Conservation (phyloP, 2,797 vertebrate species). For the Meda fulgida region DNA sequence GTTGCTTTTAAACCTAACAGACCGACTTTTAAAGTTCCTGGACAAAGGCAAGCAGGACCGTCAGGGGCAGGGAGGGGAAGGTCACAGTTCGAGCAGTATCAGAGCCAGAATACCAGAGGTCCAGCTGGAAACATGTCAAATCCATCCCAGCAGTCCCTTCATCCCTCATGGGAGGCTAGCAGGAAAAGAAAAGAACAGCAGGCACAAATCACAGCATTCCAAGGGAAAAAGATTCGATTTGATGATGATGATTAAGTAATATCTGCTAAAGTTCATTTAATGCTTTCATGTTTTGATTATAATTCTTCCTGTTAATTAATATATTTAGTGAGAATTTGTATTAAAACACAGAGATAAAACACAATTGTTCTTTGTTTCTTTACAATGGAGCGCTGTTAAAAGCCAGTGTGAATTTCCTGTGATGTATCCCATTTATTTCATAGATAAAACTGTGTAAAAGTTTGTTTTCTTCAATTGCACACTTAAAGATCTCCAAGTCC, state of each 20-base stretch:
- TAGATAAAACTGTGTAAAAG: background rate
- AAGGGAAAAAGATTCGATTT: constrained; percentile 96
- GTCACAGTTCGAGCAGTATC: constrained; percentile 62
- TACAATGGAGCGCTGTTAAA: background rate
- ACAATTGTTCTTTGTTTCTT: background rate
- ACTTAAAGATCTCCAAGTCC: background rate
- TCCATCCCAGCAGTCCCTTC: constrained; percentile 80
- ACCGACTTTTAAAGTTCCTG: constrained; percentile 21
- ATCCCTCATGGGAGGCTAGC: constrained; percentile 98
- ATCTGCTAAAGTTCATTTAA: background rate
- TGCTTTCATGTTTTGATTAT: background rate
- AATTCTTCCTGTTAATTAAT: background rate
- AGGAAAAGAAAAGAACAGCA: constrained; percentile 88
- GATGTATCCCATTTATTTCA: background rate
- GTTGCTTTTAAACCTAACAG: constrained; percentile 25
- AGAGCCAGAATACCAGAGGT: constrained; percentile 59
- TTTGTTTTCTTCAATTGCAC: background rate
- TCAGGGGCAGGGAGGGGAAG: constrained; percentile 70
- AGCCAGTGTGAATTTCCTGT: background rate
- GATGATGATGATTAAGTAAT: constrained; percentile 78
- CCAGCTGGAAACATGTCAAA: constrained; percentile 49
- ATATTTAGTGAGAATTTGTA: background rate
- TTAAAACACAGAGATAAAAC: constrained; percentile 6
- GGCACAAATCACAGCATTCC: constrained; percentile 89
- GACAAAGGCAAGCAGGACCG: constrained; percentile 42